Base-by-base conservation (phyloP, 2,888 invertebrate species). In the Aleiodes testaceus region DNA sequence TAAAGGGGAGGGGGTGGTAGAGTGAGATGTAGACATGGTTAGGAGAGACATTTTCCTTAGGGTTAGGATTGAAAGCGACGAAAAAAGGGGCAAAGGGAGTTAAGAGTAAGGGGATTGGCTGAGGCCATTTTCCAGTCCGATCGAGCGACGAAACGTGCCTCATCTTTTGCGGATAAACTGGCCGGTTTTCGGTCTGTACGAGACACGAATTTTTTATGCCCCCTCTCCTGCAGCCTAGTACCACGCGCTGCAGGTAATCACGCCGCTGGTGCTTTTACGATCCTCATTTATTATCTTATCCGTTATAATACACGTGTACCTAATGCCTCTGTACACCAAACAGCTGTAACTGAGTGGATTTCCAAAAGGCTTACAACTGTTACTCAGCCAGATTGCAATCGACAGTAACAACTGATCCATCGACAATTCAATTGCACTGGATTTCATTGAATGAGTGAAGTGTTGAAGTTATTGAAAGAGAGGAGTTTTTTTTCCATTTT, bases 71-170 rank as follows among this genome's bases (percentile, higher is more conserved):
- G 14, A 66, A 69, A 72, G 45, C 61, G 53, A 42, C 11, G 14
- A 65, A n/a, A 49, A 16, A 47, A 65, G 26, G 3, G 5, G 5
- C 1, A 30, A 50, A 26, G 52, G 68, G 26, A 59, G 42, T 3
- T 26, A 26, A 12, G 30, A 53, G 42, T 36, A 45, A 42, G 44
- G 22, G n/a, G 63, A 7, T 11, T 26, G 9, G n/a, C 26, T 26
- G 45, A 72, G 70, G 72, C 73, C 71, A 76, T 76, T 76, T 76
- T 74, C 74, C 73, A 72, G 74, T 74, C 70, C 74, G 75, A 73
- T 74, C 75, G 71, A 76, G 74, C 73, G 74, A 74, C 55, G 18
- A 67, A 67, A 67, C 67, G 67, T 67, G 67, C 55, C 55, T 67
- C 55, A 67, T 67, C 55, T 61, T 59, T 68, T 68, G 36, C 49